Base-by-base conservation (phyloP, 1,140 invertebrate genomes). In the Gonatopus flavifemur region DNA sequence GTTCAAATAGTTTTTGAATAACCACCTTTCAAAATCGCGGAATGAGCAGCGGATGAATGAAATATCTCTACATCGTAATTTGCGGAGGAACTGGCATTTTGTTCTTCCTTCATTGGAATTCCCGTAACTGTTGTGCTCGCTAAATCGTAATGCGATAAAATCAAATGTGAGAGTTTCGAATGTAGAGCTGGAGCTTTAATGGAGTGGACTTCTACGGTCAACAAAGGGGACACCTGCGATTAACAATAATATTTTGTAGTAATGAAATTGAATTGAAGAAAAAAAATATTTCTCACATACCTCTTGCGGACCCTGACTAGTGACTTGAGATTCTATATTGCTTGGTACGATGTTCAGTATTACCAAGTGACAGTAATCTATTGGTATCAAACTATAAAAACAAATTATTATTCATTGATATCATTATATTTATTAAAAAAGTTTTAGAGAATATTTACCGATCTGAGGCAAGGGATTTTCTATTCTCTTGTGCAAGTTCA, bases 21-120 rank as follows among this genome's bases (percentile, higher is more conserved):
- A 25, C 20, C 75, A 67, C 84, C 82, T 81, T 84, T 83, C 32
- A 91, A 76, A 21, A 95, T 83, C 0, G 90, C 85, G 0, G 85
- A 82, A 72, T 97, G 94, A 0, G 93, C 92, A 12, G 85, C 83
- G 2, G 85, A 84, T 0, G 90, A 86, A 73, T 98, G 95, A 57
- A 96, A 88, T 33, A 98, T 89, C 75, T 98, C 94, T 0, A 98
- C 96, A 72, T 98, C 95, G 71, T 98, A 98, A 79, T 98, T 98
- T 1, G 94, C 93, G 38, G 94, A 98, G 0, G 94, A 96, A 74
- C 90, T 94, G 1, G 96, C 94, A 78, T 98, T 98, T 80, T 98
- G 95, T 78, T 98, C 96, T 79, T 98, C 96, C 81, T 98, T 98
- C 96, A 98, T 98, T 3, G 95, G 96, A 65, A 98, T 98, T 21